These are phyloP conservation scores for Schizopygopsis pylzovi DNA, from an alignment of 2,797 vertebrate species.

Conservation along the genomic window DNA sequence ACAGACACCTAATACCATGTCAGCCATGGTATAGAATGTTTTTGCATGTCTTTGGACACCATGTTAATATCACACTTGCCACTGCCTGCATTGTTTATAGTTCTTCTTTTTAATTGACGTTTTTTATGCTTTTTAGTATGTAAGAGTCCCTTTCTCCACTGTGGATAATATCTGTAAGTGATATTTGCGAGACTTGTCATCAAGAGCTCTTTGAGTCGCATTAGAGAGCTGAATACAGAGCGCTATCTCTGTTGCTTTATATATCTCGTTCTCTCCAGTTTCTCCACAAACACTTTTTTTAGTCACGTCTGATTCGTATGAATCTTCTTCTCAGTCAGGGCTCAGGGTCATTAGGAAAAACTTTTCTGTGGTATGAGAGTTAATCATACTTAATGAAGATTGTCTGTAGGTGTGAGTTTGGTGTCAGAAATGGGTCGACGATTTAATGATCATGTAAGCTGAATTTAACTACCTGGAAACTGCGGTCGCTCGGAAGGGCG, in stretches of 20 bases:
- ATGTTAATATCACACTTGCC: constrained; percentile 17
- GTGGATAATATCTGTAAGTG: constrained; percentile 25
- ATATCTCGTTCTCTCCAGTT: constrained; percentile 3
- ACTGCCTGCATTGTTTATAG: constrained; percentile 21
- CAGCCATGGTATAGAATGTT: background rate
- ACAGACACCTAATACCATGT: background rate
- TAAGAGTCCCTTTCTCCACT: constrained; percentile 14
- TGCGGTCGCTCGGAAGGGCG: constrained; percentile 26
- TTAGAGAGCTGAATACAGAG: constrained; percentile 35
- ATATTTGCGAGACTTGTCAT: constrained; percentile 20
- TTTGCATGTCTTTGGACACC: constrained; percentile 7
- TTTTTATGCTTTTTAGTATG: background rate
- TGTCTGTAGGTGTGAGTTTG: constrained; percentile 48
- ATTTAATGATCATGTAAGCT: constrained; percentile 50
- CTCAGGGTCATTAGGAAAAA: constrained; percentile 60
- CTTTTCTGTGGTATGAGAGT: constrained; percentile 58
- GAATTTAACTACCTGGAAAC: constrained; percentile 59
- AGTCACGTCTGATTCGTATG: constrained; percentile 5
- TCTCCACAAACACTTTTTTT: background rate
- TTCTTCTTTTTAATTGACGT: constrained; percentile 18
- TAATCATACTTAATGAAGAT: constrained; percentile 46
- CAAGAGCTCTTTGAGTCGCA: constrained; percentile 11
- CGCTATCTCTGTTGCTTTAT: constrained; percentile 22
- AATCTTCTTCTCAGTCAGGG: constrained; percentile 49
- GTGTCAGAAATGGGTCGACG: constrained; percentile 42